Evolutionary conservation across 2,797 vertebrate genomes (phyloP).

Genomic region (Poecilia velifera): DNA sequence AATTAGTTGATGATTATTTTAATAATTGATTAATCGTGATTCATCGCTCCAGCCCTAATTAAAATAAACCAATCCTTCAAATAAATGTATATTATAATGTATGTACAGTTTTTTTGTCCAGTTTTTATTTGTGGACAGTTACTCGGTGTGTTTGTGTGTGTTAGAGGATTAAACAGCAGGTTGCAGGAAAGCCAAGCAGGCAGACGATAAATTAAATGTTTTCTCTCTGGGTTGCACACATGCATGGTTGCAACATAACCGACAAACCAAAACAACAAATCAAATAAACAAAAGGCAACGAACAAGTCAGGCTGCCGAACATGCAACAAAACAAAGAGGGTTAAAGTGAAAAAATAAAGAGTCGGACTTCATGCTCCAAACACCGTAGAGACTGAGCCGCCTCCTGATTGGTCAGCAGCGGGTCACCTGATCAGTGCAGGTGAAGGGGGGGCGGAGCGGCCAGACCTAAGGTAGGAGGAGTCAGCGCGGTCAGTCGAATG

Average conservation of each 20-base stretch:
- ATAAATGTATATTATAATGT: not conserved
- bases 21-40: too few relatives aligned
- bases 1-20: too few relatives aligned
- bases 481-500: conserved; percentile 91
- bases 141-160: not conserved
- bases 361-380: conserved; percentile 19
- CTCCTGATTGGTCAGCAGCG: conserved; percentile 49
- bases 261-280: not conserved
- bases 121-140: not conserved
- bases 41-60: too few relatives aligned
- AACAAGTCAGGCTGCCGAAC: not conserved
- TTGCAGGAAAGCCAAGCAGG: not conserved
- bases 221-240: not conserved
- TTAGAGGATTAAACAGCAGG: not conserved
- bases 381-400: not conserved
- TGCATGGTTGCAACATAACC: not conserved
- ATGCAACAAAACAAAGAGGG: not conserved
- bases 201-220: not conserved
- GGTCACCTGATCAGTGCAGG: conserved; percentile 96
- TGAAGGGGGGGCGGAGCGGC: conserved; percentile 96
- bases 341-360: not conserved
- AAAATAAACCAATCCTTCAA: not conserved
- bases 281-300: not conserved
- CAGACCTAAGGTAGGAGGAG: conserved; percentile 90
- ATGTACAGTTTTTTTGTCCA: not conserved